Conservation (phyloP, 2,888 invertebrate species). For the Pseudanteris insignis region DNA sequence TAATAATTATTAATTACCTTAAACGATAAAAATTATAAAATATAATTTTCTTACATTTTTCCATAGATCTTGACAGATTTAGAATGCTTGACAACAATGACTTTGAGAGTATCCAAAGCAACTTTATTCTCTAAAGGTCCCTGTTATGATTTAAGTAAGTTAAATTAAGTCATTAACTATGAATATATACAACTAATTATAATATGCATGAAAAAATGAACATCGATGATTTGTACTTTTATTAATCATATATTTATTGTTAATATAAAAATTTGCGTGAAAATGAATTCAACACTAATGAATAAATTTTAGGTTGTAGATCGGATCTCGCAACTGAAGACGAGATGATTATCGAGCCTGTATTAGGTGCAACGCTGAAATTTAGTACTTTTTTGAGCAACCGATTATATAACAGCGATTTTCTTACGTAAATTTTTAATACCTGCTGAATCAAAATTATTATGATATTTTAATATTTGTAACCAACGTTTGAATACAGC, state of each 20-base stretch:
- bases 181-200: too few species aligned
- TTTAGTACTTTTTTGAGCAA: constrained; percentile 71
- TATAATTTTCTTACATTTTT: too few species aligned
- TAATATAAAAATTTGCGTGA: constrained; percentile 33
- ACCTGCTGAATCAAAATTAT: constrained; percentile 11
- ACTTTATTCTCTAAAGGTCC: constrained; percentile 67
- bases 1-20: too few species aligned
- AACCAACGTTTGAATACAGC: too few species aligned
- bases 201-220: constrained; percentile 16
- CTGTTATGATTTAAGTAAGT: constrained; percentile 61
- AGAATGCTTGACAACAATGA: constrained; percentile 68
- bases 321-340: constrained; percentile 68
- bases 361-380: constrained; percentile 68
- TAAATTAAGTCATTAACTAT: too few species aligned
- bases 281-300: constrained; percentile 30
- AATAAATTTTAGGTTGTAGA: constrained; percentile 51
- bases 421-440: constrained; percentile 56
- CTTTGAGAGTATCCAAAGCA: constrained; percentile 58
- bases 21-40: too few species aligned
- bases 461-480: too few species aligned
- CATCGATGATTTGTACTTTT: constrained; percentile 7
- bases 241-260: constrained; percentile 28
- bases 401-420: constrained; percentile 69
- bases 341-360: constrained; percentile 68
- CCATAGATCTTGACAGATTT: constrained; percentile 69